These are phyloP conservation scores for Siphlonurus alternatus DNA, from an alignment of 2,888 invertebrate species.

Conservation along the genomic window DNA sequence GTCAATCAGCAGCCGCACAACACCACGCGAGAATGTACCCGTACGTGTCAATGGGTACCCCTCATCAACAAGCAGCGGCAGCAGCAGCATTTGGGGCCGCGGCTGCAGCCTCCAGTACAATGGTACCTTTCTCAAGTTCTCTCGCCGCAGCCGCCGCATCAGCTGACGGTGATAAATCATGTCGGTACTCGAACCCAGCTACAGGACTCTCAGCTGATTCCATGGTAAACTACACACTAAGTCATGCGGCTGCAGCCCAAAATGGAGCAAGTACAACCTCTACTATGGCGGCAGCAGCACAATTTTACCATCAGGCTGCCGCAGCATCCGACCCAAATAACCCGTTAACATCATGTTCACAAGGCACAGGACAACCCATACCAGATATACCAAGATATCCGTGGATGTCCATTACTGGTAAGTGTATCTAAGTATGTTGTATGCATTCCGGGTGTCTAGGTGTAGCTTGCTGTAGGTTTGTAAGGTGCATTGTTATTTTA, in stretches of 20 bases:
- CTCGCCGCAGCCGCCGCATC: constrained; percentile 34
- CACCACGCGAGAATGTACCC: constrained; percentile 68
- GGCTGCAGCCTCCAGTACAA: constrained; percentile 46
- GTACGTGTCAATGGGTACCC: constrained; percentile 60
- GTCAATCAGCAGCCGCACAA: constrained; percentile 21
- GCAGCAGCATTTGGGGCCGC: constrained; percentile 40
- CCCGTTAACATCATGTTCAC: constrained; percentile 58
- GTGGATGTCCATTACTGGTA: constrained; percentile 95
- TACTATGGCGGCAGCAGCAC: constrained; percentile 55
- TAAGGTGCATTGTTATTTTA: no score
- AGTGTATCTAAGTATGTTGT: no score
- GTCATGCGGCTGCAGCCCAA: constrained; percentile 37
- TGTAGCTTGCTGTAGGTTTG: no score
- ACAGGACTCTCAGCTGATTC: constrained; percentile 35
- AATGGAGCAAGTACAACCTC: constrained; percentile 41
- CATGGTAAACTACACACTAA: constrained; percentile 66
- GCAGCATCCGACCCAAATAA: constrained; percentile 62
- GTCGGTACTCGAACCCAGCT: constrained; percentile 51
- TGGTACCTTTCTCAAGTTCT: constrained; percentile 29
- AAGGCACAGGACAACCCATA: constrained; percentile 67
- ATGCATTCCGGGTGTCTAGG: neutral
- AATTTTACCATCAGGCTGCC: constrained; percentile 73
- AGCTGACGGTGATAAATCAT: constrained; percentile 56
- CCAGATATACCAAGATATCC: constrained; percentile 87
- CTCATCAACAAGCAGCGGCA: constrained; percentile 48